Conservation (phyloP, 2,113 vertebrate species). For the Tinamus guttatus region DNA sequence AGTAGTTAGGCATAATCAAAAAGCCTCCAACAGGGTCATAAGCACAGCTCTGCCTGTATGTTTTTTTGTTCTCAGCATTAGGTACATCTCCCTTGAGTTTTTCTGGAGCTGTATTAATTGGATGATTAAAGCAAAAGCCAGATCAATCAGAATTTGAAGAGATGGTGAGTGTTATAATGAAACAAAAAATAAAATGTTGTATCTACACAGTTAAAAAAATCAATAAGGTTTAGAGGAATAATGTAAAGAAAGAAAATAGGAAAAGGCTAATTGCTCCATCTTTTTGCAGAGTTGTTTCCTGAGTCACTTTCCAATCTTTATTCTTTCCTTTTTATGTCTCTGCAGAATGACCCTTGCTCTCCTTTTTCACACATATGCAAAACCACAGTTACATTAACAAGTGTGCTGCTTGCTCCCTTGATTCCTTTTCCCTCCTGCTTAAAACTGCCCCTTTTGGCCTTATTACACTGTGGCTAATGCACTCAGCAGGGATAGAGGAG, state of each 20-base stretch:
- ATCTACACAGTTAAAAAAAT: slow-evolving; percentile 50
- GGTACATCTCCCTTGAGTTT: slow-evolving; percentile 62
- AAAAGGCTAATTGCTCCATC: slow-evolving; percentile 60
- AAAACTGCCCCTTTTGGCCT: slow-evolving; percentile 49
- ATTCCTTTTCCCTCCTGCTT: slow-evolving; percentile 47
- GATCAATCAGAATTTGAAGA: slow-evolving; percentile 59
- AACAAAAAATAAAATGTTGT: slow-evolving; percentile 25
- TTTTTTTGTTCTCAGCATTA: slow-evolving; percentile 45
- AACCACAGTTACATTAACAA: slow-evolving; percentile 43
- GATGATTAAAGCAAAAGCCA: slow-evolving; percentile 67
- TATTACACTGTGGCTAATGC: slow-evolving; percentile 29
- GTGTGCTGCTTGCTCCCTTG: slow-evolving; percentile 12
- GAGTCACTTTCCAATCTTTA: slow-evolving; percentile 56
- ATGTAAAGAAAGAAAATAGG: slow-evolving; percentile 54
- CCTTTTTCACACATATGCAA: slow-evolving; percentile 61
- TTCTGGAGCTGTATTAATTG: slow-evolving; percentile 60
- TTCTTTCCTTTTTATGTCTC: slow-evolving; percentile 48
- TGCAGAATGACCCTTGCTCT: slow-evolving; percentile 51
- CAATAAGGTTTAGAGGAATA: slow-evolving; percentile 52
- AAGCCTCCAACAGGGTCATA: slow-evolving; percentile 56
- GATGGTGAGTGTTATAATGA: slow-evolving; percentile 34
- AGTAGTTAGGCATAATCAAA: slow-evolving; percentile 57
- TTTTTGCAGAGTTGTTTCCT: slow-evolving; percentile 62
- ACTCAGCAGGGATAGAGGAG: slow-evolving; percentile 5
- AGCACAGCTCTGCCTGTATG: slow-evolving; percentile 8